Base-by-base conservation (phyloP, 2,797 vertebrate genomes). In the Peromyscus nudipes region DNA sequence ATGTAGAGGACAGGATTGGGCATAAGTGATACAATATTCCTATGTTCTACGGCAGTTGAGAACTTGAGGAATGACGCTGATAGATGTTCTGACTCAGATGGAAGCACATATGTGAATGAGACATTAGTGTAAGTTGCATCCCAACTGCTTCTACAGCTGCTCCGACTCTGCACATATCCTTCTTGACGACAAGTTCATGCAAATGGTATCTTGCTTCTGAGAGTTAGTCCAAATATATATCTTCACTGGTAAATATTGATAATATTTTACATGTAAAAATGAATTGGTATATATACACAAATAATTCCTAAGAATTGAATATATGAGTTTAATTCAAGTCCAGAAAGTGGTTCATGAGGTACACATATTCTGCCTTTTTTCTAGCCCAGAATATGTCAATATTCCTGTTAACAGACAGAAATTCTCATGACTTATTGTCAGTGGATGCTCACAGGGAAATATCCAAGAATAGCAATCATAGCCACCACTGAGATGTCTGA, bases 11-110 rank as follows among this genome's bases (percentile, higher is more conserved):
- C 37, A 57, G 16, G 57, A 40, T 3, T 80, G 14, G 1, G 23
- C n/a, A 49, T 17, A 29, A n/a, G 75, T 4, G 21, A 11, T 43
- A 0, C 75, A 67, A 19, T 57, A 34, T 0, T 0, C 1, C 46
- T 69, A 1, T 27, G 8, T 52, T 89, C 5, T 89, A 49, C 81
- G 0, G 21, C 21, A 52, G 25, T 21, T 3, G 64, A 25, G 1
- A 89, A 8, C 37, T 81, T 77, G 1, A n/a, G 7, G 11, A 49
- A 1, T 13, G 52, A 16, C 4, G 62, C 25, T 23, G 27, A 12
- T 14, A 75, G 29, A 43, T 37, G 0, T 55, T 3, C 23, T 29
- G 9, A 71, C 14, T 55, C 0, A 52, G 13, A 34, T 13, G 57
- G 57, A 5, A 34, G 23, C 0, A 55, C 1, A 31, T 0, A 17